Evolutionary conservation across 2,888 invertebrate species (phyloP).

Genomic region (Lasiommata megera): DNA sequence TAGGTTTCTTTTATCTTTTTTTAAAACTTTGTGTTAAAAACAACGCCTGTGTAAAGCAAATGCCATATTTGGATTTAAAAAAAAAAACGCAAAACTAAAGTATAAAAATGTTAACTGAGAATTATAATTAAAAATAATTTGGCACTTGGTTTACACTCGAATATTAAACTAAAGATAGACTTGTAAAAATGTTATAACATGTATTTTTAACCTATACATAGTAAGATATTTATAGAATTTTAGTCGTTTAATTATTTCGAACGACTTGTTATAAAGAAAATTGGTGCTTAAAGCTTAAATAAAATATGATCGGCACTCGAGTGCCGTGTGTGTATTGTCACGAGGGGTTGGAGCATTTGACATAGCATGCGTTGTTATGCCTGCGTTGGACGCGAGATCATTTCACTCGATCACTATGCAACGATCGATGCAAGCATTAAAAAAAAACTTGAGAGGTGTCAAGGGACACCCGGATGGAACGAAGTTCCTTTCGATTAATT

Average conservation of each 20-base stretch:
- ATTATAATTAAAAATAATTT: slow-evolving; percentile 24
- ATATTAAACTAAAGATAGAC: slow-evolving; percentile 71
- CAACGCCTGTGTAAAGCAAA: slow-evolving; percentile 47
- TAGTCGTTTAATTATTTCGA: slow-evolving; percentile 82
- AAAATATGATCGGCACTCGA: slow-evolving; percentile 64
- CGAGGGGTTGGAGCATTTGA: slow-evolving; percentile 73
- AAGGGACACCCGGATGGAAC: no score
- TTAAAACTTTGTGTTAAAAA: slow-evolving; percentile 50
- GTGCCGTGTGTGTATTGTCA: slow-evolving; percentile 75
- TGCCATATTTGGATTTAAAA: slow-evolving; percentile 39
- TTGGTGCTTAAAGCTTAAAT: slow-evolving; percentile 81
- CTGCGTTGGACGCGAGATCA: slow-evolving; percentile 53
- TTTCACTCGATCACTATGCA: no score
- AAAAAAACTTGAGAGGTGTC: no score
- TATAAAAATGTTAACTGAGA: slow-evolving; percentile 19
- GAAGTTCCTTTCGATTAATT: no score
- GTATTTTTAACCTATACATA: slow-evolving; percentile 82
- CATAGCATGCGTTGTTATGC: slow-evolving; percentile 81
- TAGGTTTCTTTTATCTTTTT: slow-evolving; percentile 48
- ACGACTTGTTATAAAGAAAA: slow-evolving; percentile 82
- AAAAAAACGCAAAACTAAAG: slow-evolving; percentile 21
- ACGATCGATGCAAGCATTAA: no score
- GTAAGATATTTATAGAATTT: slow-evolving; percentile 81
- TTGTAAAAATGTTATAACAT: slow-evolving; percentile 81
- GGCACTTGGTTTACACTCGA: slow-evolving; percentile 41